phyloP scores from a whole-genome alignment of 2,888 invertebrate genomes.

The Perithous albicinctus region DNA sequence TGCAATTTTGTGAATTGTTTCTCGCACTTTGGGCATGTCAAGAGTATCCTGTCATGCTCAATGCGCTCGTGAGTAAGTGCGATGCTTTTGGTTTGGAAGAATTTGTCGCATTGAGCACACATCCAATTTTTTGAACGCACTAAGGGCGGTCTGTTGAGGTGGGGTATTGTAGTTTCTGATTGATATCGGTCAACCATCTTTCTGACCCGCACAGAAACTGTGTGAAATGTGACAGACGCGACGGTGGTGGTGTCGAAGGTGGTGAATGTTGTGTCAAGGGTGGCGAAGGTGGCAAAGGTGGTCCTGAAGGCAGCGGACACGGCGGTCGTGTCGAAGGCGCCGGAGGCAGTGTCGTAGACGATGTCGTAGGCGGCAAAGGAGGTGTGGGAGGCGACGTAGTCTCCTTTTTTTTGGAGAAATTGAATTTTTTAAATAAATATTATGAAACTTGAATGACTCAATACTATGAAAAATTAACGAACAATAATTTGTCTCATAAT shows the following conservation, averaged over 20 bases:
- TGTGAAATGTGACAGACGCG: background rate
- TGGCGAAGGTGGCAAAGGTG: slow-evolving; percentile 4
- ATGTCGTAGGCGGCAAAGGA: background rate
- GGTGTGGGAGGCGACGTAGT: background rate
- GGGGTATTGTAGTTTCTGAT: background rate
- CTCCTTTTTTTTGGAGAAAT: background rate
- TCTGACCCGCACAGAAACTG: slow-evolving; percentile 5
- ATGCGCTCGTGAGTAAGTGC: background rate
- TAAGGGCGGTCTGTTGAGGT: background rate
- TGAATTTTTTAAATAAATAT: too few relatives aligned
- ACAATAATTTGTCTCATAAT: too few relatives aligned
- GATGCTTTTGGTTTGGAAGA: background rate
- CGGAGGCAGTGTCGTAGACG: background rate
- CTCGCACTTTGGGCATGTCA: background rate
- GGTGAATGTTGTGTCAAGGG: too few relatives aligned
- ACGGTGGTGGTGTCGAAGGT: background rate
- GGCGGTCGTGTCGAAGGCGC: background rate
- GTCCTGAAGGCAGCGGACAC: background rate
- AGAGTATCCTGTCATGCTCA: background rate
- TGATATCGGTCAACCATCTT: background rate
- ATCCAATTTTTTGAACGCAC: background rate
- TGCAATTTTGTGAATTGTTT: background rate
- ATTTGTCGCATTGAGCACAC: background rate
- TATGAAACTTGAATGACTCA: too few relatives aligned
- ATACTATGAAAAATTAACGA: too few relatives aligned